Base-by-base conservation (phyloP, 1,140 invertebrate species). In the Philaenus spumarius region DNA sequence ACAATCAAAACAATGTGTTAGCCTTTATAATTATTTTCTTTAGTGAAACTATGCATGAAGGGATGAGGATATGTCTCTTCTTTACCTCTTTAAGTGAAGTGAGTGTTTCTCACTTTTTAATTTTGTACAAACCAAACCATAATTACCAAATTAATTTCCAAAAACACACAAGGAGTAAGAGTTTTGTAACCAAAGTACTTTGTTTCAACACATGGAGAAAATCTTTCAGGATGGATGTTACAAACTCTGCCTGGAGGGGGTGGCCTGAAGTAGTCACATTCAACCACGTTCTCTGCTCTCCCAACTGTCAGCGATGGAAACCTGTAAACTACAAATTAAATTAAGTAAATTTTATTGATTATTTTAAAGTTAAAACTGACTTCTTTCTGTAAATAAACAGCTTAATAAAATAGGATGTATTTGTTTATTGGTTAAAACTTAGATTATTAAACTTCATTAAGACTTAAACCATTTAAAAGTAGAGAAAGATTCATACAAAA, bases 101-200 rank as follows among this genome's bases (percentile, higher is more conserved):
- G 9, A 37, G 9, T 37, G 9, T 11, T n/a, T 9, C 35, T n/a
- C 9, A 9, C n/a, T 9, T 9, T 11, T 37, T n/a, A 37, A 37
- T 11, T 37, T 11, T 11, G 9, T 37, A n/a, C 35, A 37, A 37
- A 37, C 35, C 9, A 45, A 45, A 9, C 12, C 6, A 9, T n/a
- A 11, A 19, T 48, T 15, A 48, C 46, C 22, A 24, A 6, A 15
- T 23, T 7, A 15, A 48, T 23, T 24, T 93, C 93, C 43, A 93
- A 78, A 67, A 92, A 85, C 63, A 93, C 73, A 72, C 90, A 93
- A 0, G 90, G 90, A 9, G 82, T 79, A 22, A 80, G 82, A 15
- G 78, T 72, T 22, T 76, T 74, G 68, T 84, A 95, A 0, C 89
- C 89, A 66, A 85, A 95, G 37, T 72, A 65, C 35, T 82, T 77